A percentile compares a stretch with the other conserved stretches of the same genome.
Evolutionary conservation across 2,113 vertebrate genomes (phyloP).

Genomic region (Corythaixoides concolor): DNA sequence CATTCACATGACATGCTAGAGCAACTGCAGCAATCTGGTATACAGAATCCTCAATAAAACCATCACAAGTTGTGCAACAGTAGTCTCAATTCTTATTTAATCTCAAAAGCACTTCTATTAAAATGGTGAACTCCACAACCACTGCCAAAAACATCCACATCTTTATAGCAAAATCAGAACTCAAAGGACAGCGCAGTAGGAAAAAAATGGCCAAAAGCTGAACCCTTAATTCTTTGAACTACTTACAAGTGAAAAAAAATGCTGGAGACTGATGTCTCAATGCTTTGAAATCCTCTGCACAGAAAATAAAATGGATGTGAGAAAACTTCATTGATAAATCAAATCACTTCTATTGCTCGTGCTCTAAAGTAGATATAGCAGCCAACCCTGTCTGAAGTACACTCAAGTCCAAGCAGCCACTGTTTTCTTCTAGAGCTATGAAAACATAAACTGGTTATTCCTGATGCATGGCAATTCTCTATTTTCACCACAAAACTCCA

Average conservation of each 20-base stretch:
- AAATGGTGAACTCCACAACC: not conserved
- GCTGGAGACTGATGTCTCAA: not conserved
- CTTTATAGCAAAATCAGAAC: not conserved
- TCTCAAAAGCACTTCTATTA: not conserved
- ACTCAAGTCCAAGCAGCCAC: not conserved
- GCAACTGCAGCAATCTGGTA: not conserved
- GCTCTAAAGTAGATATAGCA: not conserved
- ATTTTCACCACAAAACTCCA: not conserved
- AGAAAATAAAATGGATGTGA: not conserved
- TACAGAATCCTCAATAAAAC: not conserved
- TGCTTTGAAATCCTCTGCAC: not conserved
- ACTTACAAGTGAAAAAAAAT: not conserved
- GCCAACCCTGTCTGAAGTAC: not conserved
- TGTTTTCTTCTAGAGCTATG: not conserved
- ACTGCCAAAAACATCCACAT: not conserved
- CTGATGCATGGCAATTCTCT: not conserved
- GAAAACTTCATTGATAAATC: not conserved
- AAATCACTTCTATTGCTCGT: not conserved
- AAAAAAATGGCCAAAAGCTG: not conserved
- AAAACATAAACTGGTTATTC: not conserved
- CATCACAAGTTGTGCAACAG: not conserved
- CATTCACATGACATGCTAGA: not conserved
- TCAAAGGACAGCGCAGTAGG: not conserved
- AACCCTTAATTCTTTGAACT: not conserved
- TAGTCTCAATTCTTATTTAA: not conserved